These are phyloP conservation scores for Elephas maximus DNA, from an alignment of 2,113 vertebrate genomes.

Conservation along the genomic window DNA sequence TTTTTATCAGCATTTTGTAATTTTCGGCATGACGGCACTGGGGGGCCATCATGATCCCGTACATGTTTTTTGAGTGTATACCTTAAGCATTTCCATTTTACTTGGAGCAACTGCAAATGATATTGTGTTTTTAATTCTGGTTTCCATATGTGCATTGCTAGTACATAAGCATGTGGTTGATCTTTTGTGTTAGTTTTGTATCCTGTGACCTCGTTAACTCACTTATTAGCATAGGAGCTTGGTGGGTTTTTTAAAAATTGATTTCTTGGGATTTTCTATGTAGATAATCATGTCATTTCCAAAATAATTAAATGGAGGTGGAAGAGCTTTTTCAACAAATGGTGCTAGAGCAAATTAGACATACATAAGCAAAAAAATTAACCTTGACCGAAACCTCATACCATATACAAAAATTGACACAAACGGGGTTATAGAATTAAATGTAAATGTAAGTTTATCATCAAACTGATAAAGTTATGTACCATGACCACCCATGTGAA, in stretches of 20 bases:
- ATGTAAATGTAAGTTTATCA: neutral
- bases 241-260: neutral
- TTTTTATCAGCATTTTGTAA: conserved; percentile 42
- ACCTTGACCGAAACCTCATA: neutral
- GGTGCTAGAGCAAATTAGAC: neutral
- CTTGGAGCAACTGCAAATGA: neutral
- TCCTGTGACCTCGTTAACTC: neutral
- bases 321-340: neutral
- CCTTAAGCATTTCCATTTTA: neutral
- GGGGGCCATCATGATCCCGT: neutral
- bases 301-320: neutral
- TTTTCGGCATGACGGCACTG: neutral
- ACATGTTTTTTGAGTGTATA: conserved; percentile 5
- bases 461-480: neutral
- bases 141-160: conserved; percentile 10
- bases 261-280: neutral
- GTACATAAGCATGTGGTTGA: neutral
- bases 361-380: neutral
- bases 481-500: neutral
- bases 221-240: neutral
- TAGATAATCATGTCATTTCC: neutral
- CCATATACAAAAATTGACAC: conserved; percentile 25
- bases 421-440: conserved; percentile 24
- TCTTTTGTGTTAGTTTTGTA: neutral
- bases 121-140: neutral